Conservation (phyloP, 2,113 vertebrate genomes). For the Ranitomeya imitator region DNA sequence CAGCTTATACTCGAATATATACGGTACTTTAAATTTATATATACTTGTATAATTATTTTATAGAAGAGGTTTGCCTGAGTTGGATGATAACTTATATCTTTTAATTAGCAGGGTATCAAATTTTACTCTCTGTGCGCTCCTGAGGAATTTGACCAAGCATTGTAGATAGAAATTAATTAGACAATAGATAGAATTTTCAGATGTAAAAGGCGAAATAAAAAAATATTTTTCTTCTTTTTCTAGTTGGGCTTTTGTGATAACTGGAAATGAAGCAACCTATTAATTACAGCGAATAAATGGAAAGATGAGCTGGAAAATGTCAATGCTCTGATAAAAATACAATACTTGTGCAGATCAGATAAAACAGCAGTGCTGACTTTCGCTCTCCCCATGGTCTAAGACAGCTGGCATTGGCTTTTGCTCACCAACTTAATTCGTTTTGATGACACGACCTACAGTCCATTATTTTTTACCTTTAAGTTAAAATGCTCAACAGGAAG, state of each 20-base stretch:
- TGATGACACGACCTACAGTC: neutral
- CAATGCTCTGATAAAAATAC: conserved; percentile 20
- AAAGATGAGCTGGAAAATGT: conserved; percentile 17
- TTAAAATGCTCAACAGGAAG: conserved; percentile 55
- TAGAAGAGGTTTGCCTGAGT: no score
- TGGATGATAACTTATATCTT: no score
- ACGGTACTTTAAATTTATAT: no score
- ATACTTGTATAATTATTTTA: no score
- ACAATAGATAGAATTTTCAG: no score
- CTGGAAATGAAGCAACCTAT: conserved; percentile 35
- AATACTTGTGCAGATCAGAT: conserved; percentile 42
- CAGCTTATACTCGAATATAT: no score
- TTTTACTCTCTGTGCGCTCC: no score
- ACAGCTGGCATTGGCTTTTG: conserved; percentile 11
- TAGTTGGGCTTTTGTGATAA: neutral
- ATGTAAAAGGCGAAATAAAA: neutral
- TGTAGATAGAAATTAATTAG: no score
- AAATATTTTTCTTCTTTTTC: conserved; percentile 26
- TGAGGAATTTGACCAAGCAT: no score
- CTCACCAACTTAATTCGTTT: conserved; percentile 27
- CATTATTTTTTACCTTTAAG: conserved; percentile 32
- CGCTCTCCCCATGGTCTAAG: conserved; percentile 18
- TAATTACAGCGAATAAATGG: conserved; percentile 16
- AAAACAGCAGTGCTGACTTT: conserved; percentile 28
- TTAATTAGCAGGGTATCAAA: no score